A percentile compares a stretch with the other conserved stretches of the same genome.
Conservation (phyloP, 2,113 vertebrate species). For the Galbula dea region DNA sequence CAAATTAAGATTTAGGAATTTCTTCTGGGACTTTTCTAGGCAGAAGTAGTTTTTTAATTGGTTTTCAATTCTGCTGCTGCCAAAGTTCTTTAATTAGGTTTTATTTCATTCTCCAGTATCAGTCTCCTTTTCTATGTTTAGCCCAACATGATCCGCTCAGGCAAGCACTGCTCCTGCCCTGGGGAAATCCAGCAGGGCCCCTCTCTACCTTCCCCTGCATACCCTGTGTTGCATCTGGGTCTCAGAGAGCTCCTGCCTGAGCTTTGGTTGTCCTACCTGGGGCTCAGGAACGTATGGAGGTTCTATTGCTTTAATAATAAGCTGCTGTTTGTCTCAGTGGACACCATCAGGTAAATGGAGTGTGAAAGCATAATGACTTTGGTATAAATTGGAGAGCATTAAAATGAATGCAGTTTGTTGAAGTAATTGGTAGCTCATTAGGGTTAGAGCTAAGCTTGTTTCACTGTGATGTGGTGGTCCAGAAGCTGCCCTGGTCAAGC, state of each 20-base stretch:
- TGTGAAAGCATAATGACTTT: background rate
- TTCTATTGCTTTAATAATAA: background rate
- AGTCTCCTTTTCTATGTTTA: background rate
- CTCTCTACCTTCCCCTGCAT: background rate
- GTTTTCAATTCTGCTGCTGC: background rate
- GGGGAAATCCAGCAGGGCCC: background rate
- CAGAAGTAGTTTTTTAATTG: constrained; percentile 17
- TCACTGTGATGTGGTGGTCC: accelerated
- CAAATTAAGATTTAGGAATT: constrained; percentile 51
- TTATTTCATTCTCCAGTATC: background rate
- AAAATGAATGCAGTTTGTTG: constrained; percentile 42
- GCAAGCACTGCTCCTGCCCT: background rate
- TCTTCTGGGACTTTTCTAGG: constrained; percentile 19
- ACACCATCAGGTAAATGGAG: constrained; percentile 46
- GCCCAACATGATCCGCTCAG: background rate
- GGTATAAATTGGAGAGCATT: constrained; percentile 14
- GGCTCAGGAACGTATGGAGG: background rate
- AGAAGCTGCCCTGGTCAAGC: background rate
- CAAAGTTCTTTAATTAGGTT: constrained; percentile 37
- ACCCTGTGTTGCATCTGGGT: accelerated
- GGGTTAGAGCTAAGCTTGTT: background rate
- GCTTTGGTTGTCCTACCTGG: background rate
- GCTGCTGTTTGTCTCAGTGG: constrained; percentile 18
- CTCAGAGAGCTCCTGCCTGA: background rate
- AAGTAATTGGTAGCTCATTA: constrained; percentile 47